Evolutionary conservation across 2,888 invertebrate species (phyloP).

Genomic region (Matsumyia berberina): DNA sequence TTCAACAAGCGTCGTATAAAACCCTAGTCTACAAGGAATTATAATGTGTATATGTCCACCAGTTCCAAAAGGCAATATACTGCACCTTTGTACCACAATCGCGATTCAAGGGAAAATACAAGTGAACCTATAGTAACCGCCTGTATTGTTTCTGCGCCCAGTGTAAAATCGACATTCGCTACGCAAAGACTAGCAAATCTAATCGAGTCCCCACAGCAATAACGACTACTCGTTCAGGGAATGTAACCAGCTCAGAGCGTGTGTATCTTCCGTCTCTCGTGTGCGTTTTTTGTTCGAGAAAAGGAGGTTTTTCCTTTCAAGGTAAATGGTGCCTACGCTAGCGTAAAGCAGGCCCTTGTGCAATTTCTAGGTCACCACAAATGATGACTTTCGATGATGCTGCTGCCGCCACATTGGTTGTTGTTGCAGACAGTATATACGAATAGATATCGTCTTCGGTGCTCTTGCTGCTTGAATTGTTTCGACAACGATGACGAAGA

Average conservation of each 20-base stretch:
- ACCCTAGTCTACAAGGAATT: no score
- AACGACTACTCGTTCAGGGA: background rate
- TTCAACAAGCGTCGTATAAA: no score
- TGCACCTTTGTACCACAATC: no score
- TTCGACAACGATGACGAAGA: conserved; percentile 8
- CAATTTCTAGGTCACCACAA: conserved; percentile 51
- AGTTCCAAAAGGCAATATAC: no score
- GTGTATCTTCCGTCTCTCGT: background rate
- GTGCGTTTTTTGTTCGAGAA: background rate
- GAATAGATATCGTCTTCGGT: background rate
- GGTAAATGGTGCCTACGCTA: conserved; percentile 34
- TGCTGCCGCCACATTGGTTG: background rate
- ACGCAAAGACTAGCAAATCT: background rate
- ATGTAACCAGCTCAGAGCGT: background rate
- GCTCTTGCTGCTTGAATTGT: conserved; percentile 9
- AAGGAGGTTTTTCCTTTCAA: conserved; percentile 35
- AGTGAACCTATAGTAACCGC: background rate
- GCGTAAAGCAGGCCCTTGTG: conserved; percentile 28
- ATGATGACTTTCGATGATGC: conserved; percentile 45
- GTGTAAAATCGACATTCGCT: background rate
- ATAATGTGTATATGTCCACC: no score
- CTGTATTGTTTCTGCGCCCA: background rate
- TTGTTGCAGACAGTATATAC: background rate
- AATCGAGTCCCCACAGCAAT: background rate
- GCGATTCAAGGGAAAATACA: no score